Evolutionary conservation across 2,888 invertebrate species (phyloP).

Genomic region (Drosophila putrida): DNA sequence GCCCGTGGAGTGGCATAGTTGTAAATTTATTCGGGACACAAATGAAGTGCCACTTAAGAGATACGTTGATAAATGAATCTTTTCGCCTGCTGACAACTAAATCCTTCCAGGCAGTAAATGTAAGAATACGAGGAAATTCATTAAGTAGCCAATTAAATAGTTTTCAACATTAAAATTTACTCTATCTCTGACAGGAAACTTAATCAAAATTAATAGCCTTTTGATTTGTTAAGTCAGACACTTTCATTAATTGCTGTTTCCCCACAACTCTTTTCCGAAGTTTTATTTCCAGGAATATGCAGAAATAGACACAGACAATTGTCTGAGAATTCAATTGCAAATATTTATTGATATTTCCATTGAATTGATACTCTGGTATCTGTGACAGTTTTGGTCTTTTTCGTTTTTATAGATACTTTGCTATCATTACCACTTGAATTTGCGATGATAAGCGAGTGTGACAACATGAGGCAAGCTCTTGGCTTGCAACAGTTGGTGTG

Average conservation of each 20-base stretch:
- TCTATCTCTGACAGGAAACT: neutral
- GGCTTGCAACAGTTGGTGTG: constrained; percentile 23
- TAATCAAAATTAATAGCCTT: constrained; percentile 21
- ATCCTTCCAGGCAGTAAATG: constrained; percentile 9
- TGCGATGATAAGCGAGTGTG: constrained; percentile 20
- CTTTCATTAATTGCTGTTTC: constrained; percentile 22
- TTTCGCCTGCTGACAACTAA: constrained; percentile 41
- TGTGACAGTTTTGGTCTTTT: neutral
- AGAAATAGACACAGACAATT: too few relatives aligned
- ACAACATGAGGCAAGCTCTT: constrained; percentile 20
- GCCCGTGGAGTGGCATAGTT: constrained; percentile 23
- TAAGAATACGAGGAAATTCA: constrained; percentile 16
- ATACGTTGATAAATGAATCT: constrained; percentile 55
- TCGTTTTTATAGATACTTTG: neutral
- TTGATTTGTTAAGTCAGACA: constrained; percentile 7
- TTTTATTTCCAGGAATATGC: neutral
- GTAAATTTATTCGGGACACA: constrained; percentile 46
- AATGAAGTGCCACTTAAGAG: constrained; percentile 37
- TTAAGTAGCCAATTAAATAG: constrained; percentile 31
- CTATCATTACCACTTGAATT: constrained; percentile 6
- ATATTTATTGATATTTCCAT: constrained; percentile 1
- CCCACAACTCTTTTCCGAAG: neutral
- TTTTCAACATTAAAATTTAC: constrained; percentile 8
- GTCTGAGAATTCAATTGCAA: neutral
- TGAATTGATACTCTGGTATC: neutral